A percentile compares a stretch with the other conserved stretches of the same genome.
These are phyloP conservation scores for Clarias fuscus DNA, from an alignment of 2,797 vertebrate genomes.

Conservation along the genomic window DNA sequence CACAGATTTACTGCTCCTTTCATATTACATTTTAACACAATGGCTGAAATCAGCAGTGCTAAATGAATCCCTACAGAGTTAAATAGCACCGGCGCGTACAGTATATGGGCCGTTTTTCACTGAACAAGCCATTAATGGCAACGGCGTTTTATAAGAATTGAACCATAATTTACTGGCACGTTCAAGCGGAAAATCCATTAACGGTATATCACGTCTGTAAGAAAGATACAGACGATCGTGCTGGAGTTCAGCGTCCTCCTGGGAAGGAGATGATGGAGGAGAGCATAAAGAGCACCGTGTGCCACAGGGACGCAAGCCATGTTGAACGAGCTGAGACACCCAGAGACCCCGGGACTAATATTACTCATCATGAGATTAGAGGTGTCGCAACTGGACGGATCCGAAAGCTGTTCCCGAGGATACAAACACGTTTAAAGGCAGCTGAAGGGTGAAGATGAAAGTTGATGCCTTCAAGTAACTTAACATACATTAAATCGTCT, in stretches of 20 bases:
- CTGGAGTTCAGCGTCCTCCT: not conserved
- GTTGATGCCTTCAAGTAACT: not conserved
- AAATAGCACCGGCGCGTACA: no score
- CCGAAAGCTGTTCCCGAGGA: not conserved
- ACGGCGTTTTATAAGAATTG: not conserved
- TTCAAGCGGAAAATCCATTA: not conserved
- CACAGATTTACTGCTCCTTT: not conserved
- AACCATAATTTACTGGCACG: not conserved
- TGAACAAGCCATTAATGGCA: not conserved
- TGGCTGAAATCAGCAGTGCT: not conserved
- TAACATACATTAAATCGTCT: not conserved
- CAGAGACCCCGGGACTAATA: not conserved
- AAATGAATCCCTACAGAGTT: constrained; percentile 1
- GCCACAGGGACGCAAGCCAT: not conserved
- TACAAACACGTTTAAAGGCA: not conserved
- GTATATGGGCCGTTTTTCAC: not conserved
- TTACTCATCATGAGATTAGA: not conserved
- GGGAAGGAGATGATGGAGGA: constrained; percentile 5
- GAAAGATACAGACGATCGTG: not conserved
- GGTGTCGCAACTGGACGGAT: not conserved
- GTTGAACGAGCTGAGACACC: not conserved
- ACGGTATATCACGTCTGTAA: no score
- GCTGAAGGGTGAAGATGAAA: not conserved
- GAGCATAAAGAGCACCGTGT: not conserved
- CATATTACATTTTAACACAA: not conserved